phyloP scores from a whole-genome alignment of 1,140 invertebrate species.

The Idris sp. region DNA sequence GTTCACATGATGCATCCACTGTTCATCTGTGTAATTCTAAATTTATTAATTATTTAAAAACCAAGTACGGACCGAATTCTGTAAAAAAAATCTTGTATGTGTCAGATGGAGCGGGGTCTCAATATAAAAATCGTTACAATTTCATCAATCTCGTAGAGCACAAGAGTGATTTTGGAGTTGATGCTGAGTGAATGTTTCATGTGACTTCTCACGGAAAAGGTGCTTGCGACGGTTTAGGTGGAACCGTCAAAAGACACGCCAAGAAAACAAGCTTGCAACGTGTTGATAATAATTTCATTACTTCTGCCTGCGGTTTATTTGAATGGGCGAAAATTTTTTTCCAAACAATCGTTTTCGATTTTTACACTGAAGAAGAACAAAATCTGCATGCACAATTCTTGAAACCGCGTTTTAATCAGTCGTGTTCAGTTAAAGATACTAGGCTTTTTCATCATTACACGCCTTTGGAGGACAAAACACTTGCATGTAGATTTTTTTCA shows the following conservation, averaged over 20 bases:
- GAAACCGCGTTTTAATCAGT: slow-evolving; percentile 6
- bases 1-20: slow-evolving; percentile 38
- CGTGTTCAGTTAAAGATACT: slow-evolving; percentile 26
- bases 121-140: slow-evolving; percentile 63
- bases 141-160: slow-evolving; percentile 50
- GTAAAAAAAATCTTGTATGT: background rate
- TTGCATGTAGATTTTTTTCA: slow-evolving; percentile 17
- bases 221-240: slow-evolving; percentile 57
- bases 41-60: slow-evolving; percentile 23
- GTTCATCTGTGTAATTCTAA: slow-evolving; percentile 37
- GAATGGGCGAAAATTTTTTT: slow-evolving; percentile 33
- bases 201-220: slow-evolving; percentile 63
- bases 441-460: slow-evolving; percentile 10
- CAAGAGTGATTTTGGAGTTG: slow-evolving; percentile 45
- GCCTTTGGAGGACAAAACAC: background rate
- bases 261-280: slow-evolving; percentile 46
- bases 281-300: slow-evolving; percentile 13
- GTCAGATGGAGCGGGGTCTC: background rate
- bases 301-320: background rate
- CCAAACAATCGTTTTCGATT: slow-evolving; percentile 35
- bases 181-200: slow-evolving; percentile 56
- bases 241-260: slow-evolving; percentile 53
- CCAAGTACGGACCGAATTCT: background rate
- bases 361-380: slow-evolving; percentile 30
- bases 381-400: slow-evolving; percentile 1